Conservation (phyloP, 2,888 invertebrate genomes). For the Philereme vetulata region DNA sequence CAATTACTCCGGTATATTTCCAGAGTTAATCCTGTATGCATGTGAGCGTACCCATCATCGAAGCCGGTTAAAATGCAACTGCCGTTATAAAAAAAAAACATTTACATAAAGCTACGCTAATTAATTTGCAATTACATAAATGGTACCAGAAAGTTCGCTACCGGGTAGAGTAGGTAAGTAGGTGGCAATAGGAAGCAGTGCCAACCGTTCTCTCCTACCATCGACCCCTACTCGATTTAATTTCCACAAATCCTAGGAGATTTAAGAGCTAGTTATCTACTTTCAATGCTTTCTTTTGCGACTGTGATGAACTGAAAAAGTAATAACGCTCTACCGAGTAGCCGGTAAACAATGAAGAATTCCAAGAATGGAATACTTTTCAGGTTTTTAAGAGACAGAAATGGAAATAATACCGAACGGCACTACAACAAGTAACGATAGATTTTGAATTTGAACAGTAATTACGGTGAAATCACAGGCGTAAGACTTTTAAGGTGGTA, state of each 20-base stretch:
- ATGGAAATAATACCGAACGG: too few species aligned
- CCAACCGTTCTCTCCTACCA: conserved; percentile 33
- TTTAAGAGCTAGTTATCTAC: neutral
- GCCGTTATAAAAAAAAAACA: conserved; percentile 20
- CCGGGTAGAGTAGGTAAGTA: conserved; percentile 18
- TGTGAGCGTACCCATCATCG: neutral
- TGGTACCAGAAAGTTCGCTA: conserved; percentile 33
- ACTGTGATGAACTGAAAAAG: conserved; percentile 25
- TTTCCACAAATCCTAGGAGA: conserved; percentile 6
- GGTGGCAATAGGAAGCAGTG: conserved; percentile 14
- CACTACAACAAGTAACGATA: too few species aligned
- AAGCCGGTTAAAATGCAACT: neutral
- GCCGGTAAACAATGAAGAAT: neutral
- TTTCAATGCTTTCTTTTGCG: conserved; percentile 16
- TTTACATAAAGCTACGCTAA: conserved; percentile 25
- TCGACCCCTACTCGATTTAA: conserved; percentile 35
- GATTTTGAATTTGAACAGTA: too few species aligned
- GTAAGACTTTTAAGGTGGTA: too few species aligned
- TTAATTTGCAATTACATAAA: conserved; percentile 46
- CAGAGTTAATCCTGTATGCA: neutral
- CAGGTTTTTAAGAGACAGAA: neutral
- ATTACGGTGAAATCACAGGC: too few species aligned
- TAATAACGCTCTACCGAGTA: conserved; percentile 6
- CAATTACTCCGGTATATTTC: neutral
- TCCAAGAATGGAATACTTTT: neutral